Conservation (phyloP, 2,888 invertebrate species). For the Cordilura impudica region DNA sequence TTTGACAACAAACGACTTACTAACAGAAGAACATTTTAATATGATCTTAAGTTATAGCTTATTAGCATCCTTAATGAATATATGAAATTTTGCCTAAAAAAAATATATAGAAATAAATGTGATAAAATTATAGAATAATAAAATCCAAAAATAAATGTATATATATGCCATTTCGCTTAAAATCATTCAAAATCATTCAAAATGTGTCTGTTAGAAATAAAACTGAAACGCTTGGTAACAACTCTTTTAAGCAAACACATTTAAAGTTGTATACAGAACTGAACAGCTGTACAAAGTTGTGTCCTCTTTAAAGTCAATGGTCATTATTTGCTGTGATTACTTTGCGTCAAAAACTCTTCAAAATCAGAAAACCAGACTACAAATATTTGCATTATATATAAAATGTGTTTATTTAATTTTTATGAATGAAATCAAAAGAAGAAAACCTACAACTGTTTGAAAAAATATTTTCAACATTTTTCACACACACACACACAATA, state of each 20-base stretch:
- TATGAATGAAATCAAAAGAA: slow-evolving; percentile 60
- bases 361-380: slow-evolving; percentile 24
- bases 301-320: slow-evolving; percentile 29
- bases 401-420: neutral
- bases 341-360: neutral
- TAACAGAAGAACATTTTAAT: too few relatives aligned
- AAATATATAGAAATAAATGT: too few relatives aligned
- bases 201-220: slow-evolving; percentile 7
- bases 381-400: slow-evolving; percentile 28
- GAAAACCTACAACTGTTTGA: slow-evolving; percentile 59
- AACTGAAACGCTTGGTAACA: neutral
- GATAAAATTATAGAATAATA: too few relatives aligned
- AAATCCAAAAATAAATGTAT: too few relatives aligned
- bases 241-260: neutral
- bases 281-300: slow-evolving; percentile 33
- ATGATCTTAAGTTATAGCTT: too few relatives aligned
- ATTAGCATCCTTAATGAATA: too few relatives aligned
- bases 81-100: too few relatives aligned
- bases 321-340: slow-evolving; percentile 16
- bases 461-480: slow-evolving; percentile 16
- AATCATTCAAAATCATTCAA: neutral
- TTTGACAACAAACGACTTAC: too few relatives aligned
- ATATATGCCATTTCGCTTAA: too few relatives aligned
- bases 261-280: neutral
- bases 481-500: slow-evolving; percentile 22